phyloP scores from a whole-genome alignment of 2,113 vertebrate species.

The Dasypus novemcinctus region DNA sequence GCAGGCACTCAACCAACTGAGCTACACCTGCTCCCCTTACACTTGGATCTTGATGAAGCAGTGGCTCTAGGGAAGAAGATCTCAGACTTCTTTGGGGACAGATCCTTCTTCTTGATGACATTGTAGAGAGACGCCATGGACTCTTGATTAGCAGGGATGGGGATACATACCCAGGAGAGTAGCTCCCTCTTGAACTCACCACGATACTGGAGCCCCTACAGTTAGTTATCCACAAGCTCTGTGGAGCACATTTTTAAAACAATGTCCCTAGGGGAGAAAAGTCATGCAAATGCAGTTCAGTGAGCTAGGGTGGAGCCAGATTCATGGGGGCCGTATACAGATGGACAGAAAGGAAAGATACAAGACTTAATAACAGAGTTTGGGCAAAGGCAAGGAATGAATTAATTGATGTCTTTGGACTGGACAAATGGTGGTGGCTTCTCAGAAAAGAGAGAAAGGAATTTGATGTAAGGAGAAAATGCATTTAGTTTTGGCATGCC shows the following conservation, averaged over 20 bases:
- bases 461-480: not conserved
- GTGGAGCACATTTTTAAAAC: not conserved
- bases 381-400: not conserved
- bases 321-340: fast-evolving
- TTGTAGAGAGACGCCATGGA: too few species aligned
- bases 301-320: not conserved
- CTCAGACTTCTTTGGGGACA: not conserved
- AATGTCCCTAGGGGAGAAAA: not conserved
- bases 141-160: too few species aligned
- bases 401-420: too few species aligned
- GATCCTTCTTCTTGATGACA: not conserved
- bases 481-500: too few species aligned
- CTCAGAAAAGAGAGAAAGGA: not conserved
- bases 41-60: too few species aligned
- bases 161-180: too few species aligned
- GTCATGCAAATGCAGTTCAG: too few species aligned
- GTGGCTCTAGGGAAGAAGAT: not conserved
- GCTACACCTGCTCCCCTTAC: too few species aligned
- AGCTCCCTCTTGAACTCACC: not conserved
- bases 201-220: not conserved
- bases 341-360: not conserved
- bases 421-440: not conserved
- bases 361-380: fast-evolving
- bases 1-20: too few species aligned
- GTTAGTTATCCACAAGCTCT: not conserved